Evolutionary conservation across 2,113 vertebrate genomes (phyloP), one percentile per base, ranked within the genome.

Genomic region (Muntiacus muntjak): DNA sequence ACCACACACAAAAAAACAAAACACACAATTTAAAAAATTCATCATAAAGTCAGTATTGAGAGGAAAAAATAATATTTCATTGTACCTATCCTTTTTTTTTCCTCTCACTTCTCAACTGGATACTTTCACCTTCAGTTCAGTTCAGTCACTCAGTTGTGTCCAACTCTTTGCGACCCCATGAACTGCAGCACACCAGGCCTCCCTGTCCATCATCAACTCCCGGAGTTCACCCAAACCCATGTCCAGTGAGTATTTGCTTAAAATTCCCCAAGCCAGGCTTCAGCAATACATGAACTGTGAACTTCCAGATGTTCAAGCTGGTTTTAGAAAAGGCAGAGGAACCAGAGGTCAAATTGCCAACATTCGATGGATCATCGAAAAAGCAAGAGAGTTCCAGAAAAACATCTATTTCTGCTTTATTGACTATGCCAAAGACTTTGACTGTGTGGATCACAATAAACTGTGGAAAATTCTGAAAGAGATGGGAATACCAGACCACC

Each of bases 271-370:
- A 67, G 33, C 33, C 33, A 36, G 33, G 8, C 64, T 67, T 67
- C 33, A 67, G 33, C 16, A 19, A 67, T 67, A 67, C 0, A 4
- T 67, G 1, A 67, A 67, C 33, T 0, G 0, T n/a, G 33, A 67
- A 36, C 33, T 67, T 67, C 17, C 64, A 21, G 64, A n/a, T 19
- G 33, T n/a, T 67, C 62, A n/a, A 64, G 3, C 33, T 67, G 62
- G 33, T 67, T 67, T 67, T 67, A 67, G 33, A 67, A 67, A 67
- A 67, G 62, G 62, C 62, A n/a, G 62, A 67, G 33, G 16, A 67
- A n/a, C 16, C 33, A n/a, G 62, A 67, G 62, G n/a, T 67, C 33
- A 67, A 67, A 67, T n/a, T 67, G 33, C 8, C 16, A 67, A n/a
- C 16, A 67, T 67, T 16, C 0, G 0, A 3, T n/a, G 62, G 62